Evolutionary conservation across 1,140 invertebrate genomes (phyloP).

Genomic region (Drosophila takahashii): DNA sequence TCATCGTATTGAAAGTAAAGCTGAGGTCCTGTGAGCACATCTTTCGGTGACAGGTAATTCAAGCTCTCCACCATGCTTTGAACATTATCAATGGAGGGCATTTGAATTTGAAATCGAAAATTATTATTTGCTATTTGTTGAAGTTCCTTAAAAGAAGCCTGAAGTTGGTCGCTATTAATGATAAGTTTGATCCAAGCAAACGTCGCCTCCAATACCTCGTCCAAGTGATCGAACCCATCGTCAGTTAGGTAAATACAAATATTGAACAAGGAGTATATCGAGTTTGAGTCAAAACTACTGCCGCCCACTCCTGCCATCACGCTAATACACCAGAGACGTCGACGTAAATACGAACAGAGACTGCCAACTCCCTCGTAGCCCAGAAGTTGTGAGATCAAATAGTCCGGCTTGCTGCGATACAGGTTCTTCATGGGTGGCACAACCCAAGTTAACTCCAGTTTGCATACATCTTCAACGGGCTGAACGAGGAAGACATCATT

Average conservation of each 20-base stretch:
- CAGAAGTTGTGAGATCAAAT: constrained; percentile 93
- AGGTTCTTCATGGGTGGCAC: constrained; percentile 88
- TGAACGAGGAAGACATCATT: constrained; percentile 91
- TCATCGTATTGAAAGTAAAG: constrained; percentile 93
- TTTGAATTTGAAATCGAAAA: constrained; percentile 90
- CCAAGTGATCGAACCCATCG: constrained; percentile 90
- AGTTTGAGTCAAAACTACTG: constrained; percentile 90
- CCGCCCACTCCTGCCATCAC: constrained; percentile 90
- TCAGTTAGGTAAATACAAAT: constrained; percentile 91
- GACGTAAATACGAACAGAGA: constrained; percentile 92
- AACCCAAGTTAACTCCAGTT: constrained; percentile 91
- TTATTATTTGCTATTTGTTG: constrained; percentile 90
- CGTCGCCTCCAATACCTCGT: constrained; percentile 89
- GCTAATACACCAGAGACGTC: constrained; percentile 93
- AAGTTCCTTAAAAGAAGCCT: constrained; percentile 70
- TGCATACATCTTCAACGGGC: constrained; percentile 89
- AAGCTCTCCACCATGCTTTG: constrained; percentile 91
- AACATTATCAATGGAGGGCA: constrained; percentile 90
- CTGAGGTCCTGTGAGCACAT: constrained; percentile 91
- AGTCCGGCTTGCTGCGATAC: constrained; percentile 91
- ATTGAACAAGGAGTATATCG: constrained; percentile 90
- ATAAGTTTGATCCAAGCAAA: constrained; percentile 92
- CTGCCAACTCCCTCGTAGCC: constrained; percentile 96
- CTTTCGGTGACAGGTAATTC: constrained; percentile 90
- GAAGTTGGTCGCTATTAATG: constrained; percentile 86